Conservation (phyloP, 2,113 vertebrate species). For the Brevimyrus niger region DNA sequence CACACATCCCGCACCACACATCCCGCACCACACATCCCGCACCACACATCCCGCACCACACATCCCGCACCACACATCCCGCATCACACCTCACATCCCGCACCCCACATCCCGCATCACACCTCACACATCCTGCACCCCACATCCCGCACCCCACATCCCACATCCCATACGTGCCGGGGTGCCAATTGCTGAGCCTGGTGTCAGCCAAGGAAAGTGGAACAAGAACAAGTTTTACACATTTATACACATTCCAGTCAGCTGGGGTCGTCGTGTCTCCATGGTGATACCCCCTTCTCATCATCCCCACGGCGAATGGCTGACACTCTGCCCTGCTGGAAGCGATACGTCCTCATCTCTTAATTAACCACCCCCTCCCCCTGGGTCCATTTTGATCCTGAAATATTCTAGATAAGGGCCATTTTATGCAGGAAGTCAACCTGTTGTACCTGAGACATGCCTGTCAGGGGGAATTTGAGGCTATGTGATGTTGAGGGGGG, state of each 20-base stretch:
- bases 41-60: no score
- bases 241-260: not conserved
- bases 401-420: not conserved
- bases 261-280: not conserved
- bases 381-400: not conserved
- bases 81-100: no score
- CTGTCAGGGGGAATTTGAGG: not conserved
- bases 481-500: not conserved
- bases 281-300: not conserved
- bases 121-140: fast-evolving
- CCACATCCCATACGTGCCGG: no score
- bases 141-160: no score
- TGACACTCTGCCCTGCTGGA: not conserved
- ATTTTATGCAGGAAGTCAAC: not conserved
- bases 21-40: no score
- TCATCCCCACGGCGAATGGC: not conserved
- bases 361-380: not conserved
- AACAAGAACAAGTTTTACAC: not conserved
- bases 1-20: no score
- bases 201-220: no score
- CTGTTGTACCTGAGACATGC: not conserved
- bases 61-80: no score
- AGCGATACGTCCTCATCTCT: not conserved
- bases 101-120: no score
- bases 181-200: no score